phyloP scores from a whole-genome alignment of 2,888 invertebrate species.

The Drosophila cognata region DNA sequence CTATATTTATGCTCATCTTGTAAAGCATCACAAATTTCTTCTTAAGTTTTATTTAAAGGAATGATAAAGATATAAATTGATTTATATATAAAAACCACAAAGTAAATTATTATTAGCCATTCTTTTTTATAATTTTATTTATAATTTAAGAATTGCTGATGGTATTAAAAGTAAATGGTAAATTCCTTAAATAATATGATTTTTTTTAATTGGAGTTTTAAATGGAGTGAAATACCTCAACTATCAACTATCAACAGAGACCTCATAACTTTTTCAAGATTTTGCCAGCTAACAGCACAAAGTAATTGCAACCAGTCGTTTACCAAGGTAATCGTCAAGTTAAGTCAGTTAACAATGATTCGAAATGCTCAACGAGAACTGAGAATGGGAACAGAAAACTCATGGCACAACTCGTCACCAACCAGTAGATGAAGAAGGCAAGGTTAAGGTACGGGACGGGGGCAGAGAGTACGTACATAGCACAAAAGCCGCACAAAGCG shows the following conservation, averaged over 20 bases:
- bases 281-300: neutral
- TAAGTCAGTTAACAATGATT: neutral
- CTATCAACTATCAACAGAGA: neutral
- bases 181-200: neutral
- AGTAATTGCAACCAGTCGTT: constrained; percentile 11
- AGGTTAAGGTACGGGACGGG: neutral
- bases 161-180: neutral
- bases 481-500: constrained; percentile 49
- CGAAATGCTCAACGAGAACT: constrained; percentile 17
- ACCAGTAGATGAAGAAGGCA: neutral
- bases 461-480: neutral
- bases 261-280: no score
- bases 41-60: neutral
- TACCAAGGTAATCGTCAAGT: constrained; percentile 23
- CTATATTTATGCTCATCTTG: neutral
- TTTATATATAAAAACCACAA: neutral
- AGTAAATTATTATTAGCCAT: neutral
- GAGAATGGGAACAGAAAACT: constrained; percentile 24
- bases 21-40: neutral
- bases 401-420: constrained; percentile 38
- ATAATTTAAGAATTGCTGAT: neutral
- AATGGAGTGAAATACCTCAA: neutral
- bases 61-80: neutral
- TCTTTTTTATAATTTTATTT: neutral
- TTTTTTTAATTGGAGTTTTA: neutral